These are phyloP conservation scores for Origma solitaria DNA, from an alignment of 2,113 vertebrate species.

Conservation along the genomic window DNA sequence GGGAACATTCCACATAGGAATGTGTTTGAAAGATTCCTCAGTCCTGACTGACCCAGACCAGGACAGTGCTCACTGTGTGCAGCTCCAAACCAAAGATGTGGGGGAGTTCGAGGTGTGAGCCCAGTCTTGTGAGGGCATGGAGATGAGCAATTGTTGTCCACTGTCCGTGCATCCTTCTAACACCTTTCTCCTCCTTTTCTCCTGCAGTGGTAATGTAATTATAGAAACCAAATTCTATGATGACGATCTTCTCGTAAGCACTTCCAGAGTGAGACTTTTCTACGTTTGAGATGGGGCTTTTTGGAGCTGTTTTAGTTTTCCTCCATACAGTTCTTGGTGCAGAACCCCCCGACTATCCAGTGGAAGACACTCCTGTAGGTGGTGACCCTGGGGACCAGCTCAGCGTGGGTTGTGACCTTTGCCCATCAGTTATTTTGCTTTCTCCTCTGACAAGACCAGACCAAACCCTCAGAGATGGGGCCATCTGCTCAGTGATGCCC, in stretches of 20 bases:
- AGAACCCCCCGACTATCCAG: slow-evolving; percentile 56
- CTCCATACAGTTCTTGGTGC: slow-evolving; percentile 60
- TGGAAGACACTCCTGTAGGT: slow-evolving; percentile 61
- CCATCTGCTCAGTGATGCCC: neutral
- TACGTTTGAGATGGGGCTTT: slow-evolving; percentile 85
- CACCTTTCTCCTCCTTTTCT: neutral
- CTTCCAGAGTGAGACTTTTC: slow-evolving; percentile 97
- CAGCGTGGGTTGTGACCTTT: slow-evolving; percentile 53
- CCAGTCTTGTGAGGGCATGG: neutral
- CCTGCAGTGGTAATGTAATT: slow-evolving; percentile 92
- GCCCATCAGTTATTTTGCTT: slow-evolving; percentile 48
- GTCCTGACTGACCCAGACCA: neutral
- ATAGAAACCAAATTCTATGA: slow-evolving; percentile 99
- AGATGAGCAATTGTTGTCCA: neutral
- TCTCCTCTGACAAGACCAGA: slow-evolving; percentile 50
- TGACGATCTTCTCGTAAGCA: slow-evolving; percentile 97
- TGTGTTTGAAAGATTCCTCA: neutral
- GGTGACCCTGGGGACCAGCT: slow-evolving; percentile 65
- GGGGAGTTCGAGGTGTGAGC: neutral
- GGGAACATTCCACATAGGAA: neutral
- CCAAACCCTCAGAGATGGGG: slow-evolving; percentile 20
- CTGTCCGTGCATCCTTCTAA: neutral
- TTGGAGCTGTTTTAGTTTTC: slow-evolving; percentile 65
- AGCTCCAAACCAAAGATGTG: neutral
- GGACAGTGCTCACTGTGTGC: neutral